These are phyloP conservation scores for Nezara viridula DNA, from an alignment of 2,888 invertebrate genomes.

Conservation along the genomic window DNA sequence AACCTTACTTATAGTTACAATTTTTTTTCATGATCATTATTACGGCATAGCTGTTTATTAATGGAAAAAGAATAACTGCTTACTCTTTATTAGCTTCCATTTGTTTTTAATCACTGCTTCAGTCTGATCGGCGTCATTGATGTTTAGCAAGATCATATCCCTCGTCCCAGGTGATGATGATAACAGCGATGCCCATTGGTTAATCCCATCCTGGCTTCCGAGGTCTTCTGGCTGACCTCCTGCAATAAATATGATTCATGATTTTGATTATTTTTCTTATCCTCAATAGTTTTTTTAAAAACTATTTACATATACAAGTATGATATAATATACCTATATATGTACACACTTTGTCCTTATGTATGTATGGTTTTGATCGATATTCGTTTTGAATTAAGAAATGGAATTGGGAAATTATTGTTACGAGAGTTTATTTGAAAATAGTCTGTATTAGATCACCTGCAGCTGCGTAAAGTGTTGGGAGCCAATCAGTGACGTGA, in stretches of 20 bases:
- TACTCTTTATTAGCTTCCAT: constrained; percentile 72
- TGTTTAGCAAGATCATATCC: constrained; percentile 67
- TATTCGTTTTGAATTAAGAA: no score
- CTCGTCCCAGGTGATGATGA: constrained; percentile 62
- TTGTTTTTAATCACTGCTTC: constrained; percentile 69
- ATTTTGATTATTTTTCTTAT: no score
- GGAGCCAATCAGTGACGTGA: constrained; percentile 88
- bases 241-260: background rate
- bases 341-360: no score
- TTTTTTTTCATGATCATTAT: no score
- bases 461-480: constrained; percentile 74
- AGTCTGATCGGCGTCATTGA: constrained; percentile 68
- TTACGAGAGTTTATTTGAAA: no score
- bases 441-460: constrained; percentile 66
- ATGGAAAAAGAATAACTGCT: background rate
- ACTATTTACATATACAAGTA: no score
- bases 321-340: no score
- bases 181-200: constrained; percentile 68
- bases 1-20: no score
- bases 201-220: constrained; percentile 68
- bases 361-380: no score
- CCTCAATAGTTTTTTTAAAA: no score
- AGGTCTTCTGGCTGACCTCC: constrained; percentile 64
- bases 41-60: no score
- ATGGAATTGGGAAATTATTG: background rate